Evolutionary conservation across 2,113 vertebrate genomes (phyloP), one percentile per base, ranked within the genome.

Genomic region (Nettapus auritus): DNA sequence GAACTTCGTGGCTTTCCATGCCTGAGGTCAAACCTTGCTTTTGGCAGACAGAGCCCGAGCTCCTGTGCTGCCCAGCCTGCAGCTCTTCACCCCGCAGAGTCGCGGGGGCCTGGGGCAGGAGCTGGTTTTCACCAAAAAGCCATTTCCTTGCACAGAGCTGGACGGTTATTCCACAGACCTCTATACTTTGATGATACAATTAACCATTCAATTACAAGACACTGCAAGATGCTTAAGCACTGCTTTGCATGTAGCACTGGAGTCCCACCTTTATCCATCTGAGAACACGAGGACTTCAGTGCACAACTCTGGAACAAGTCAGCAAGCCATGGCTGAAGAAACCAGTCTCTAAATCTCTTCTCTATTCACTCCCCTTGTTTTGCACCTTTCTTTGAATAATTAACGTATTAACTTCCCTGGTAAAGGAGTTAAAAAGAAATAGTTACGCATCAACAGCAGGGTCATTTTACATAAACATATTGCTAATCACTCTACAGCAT

Each of bases 191-290:
- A 48, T 68, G 53, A 77, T 17, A 5, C 29, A 73, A 86, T 38
- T 5, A 59, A 52, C 2, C 21, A 9, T 19, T n/a, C 18, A 18
- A 22, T 13, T 10, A 20, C 12, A 52, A 60, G 38, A 50, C 0
- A 1, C 12, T 13, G 23, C 31, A 71, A 67, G 86, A 38, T 0
- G 6, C 19, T 1, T 33, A n/a, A 79, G 33, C 17, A n/a, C 5
- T n/a, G 28, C 16, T 82, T 23, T 2, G 23, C 18, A 66, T 0
- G 0, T 3, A 14, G 11, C 11, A 11, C 44, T 14, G 29, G 18
- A 26, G 33, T 9, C 2, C 2, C 13, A 31, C 16, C 55, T 57
- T 25, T 2, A 53, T 6, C 7, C 1, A 3, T 13, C 75, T 36
- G 19, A 14, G 50, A 15, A 44, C 40, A 16, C 3, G 2, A 76